Conservation (phyloP, 2,113 vertebrate genomes). For the Bubo scandiacus region DNA sequence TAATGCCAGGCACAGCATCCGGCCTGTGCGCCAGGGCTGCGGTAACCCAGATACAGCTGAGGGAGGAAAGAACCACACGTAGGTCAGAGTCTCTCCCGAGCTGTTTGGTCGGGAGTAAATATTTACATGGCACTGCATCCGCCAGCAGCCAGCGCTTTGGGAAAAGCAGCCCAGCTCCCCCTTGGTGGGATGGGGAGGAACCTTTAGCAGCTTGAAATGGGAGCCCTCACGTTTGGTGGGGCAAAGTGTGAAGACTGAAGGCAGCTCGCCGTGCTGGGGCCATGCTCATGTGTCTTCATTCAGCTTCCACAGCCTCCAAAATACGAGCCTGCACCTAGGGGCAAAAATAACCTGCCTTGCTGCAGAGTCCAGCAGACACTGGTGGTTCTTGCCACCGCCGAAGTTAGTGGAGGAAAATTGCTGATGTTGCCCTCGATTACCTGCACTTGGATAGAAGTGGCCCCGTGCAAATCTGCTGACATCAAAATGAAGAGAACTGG, state of each 20-base stretch:
- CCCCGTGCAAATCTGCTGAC: fast-evolving
- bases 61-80: neutral
- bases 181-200: neutral
- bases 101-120: neutral
- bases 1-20: neutral
- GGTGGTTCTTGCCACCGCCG: neutral
- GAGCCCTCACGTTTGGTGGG: fast-evolving
- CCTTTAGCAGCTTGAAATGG: neutral
- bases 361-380: neutral
- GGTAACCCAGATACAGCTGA: neutral
- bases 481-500: too few relatives aligned
- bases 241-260: neutral
- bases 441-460: neutral
- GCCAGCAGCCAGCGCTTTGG: neutral
- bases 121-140: neutral
- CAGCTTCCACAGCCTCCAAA: neutral
- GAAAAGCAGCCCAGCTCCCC: neutral
- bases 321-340: neutral
- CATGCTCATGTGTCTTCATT: fast-evolving
- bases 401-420: neutral
- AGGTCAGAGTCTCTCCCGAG: neutral
- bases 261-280: neutral
- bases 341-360: neutral
- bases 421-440: neutral
- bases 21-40: neutral